These are phyloP conservation scores for Eilema caniola DNA, from an alignment of 2,888 invertebrate species.

Conservation along the genomic window DNA sequence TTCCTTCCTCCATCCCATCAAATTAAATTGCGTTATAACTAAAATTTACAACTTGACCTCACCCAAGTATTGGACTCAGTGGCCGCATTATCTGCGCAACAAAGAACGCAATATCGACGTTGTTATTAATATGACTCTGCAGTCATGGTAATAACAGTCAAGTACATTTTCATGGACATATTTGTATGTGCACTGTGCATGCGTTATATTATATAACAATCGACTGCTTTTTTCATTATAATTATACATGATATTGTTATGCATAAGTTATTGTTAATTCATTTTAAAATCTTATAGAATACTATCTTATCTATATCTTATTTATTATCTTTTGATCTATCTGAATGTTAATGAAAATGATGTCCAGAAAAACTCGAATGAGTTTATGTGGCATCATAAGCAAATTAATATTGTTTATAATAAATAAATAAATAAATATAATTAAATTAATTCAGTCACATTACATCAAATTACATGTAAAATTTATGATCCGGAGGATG, in stretches of 20 bases:
- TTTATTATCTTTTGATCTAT: no score
- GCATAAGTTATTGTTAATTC: no score
- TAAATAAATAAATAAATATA: no score
- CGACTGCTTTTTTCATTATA: neutral
- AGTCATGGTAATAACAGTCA: slow-evolving; percentile 24
- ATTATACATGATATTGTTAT: neutral
- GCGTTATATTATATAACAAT: neutral
- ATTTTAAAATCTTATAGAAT: no score
- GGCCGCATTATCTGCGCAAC: slow-evolving; percentile 14
- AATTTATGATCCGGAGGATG: no score
- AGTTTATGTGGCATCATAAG: no score
- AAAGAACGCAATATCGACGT: slow-evolving; percentile 24
- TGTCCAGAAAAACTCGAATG: no score
- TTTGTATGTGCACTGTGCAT: neutral
- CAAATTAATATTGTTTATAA: no score
- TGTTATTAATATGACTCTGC: slow-evolving; percentile 24
- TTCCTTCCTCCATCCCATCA: neutral
- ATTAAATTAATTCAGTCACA: no score
- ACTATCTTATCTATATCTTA: no score
- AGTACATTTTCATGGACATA: slow-evolving; percentile 22
- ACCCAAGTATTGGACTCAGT: neutral
- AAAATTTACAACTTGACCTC: slow-evolving; percentile 12
- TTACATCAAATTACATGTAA: no score
- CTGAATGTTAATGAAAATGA: no score
- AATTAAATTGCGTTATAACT: slow-evolving; percentile 7